Conservation (phyloP, 2,113 vertebrate species). For the Nyctibius bracteatus region DNA sequence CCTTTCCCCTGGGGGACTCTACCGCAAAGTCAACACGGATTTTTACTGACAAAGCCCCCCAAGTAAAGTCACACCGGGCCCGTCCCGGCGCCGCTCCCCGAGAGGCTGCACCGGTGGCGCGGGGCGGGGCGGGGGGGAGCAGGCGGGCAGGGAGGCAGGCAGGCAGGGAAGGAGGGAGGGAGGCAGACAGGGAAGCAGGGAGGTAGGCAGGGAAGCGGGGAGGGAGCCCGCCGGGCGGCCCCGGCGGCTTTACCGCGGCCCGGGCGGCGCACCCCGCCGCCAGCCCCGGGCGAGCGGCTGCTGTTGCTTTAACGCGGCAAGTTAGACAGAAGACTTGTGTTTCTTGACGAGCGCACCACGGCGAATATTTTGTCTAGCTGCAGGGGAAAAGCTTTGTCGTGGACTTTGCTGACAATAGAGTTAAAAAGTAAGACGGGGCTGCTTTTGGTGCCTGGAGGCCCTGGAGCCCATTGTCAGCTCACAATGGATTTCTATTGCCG, state of each 20-base stretch:
- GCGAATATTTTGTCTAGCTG: constrained; percentile 75
- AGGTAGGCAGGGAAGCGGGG: not conserved
- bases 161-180: too few species aligned
- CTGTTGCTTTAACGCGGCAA: constrained; percentile 70
- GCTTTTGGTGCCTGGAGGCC: constrained; percentile 69
- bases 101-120: not conserved
- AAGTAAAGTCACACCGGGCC: not conserved
- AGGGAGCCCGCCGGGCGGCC: not conserved
- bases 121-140: not conserved
- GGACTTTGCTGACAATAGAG: constrained; percentile 74
- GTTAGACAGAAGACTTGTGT: constrained; percentile 64
- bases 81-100: not conserved
- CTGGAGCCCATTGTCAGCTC: constrained; percentile 68
- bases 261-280: not conserved
- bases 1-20: not conserved
- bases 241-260: too few species aligned
- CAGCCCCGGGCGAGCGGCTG: not conserved
- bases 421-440: constrained; percentile 74
- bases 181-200: too few species aligned
- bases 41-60: not conserved
- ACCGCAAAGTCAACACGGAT: not conserved
- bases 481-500: constrained; percentile 64
- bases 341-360: constrained; percentile 50
- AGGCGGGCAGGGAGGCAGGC: too few species aligned
- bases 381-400: constrained; percentile 72